Percentiles rank a stretch among this genome's conserved stretches.
phyloP scores from a whole-genome alignment of 2,888 invertebrate species.

The Caenorhabditis wallacei region DNA sequence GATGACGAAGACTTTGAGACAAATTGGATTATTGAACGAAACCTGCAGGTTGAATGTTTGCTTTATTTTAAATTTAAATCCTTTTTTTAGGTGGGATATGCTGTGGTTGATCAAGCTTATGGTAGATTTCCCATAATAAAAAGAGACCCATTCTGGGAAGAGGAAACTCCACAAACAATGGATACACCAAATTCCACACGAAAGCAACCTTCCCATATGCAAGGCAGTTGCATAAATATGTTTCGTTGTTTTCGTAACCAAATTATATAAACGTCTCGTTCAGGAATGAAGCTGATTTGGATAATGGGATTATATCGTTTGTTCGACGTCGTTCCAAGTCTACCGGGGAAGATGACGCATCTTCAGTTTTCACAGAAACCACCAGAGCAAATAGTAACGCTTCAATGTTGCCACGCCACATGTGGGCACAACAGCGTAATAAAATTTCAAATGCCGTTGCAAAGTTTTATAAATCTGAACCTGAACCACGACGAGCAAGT shows the following conservation, averaged over 20 bases:
- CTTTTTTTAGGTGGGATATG: slow-evolving; percentile 72
- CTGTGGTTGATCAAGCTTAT: slow-evolving; percentile 79
- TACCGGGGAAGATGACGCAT: slow-evolving; percentile 35
- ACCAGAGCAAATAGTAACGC: slow-evolving; percentile 32
- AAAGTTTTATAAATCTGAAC: slow-evolving; percentile 28
- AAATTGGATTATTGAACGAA: slow-evolving; percentile 80
- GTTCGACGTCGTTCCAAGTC: slow-evolving; percentile 47
- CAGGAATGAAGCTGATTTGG: slow-evolving; percentile 59
- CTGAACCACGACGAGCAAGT: slow-evolving; percentile 56
- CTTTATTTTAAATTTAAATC: neutral
- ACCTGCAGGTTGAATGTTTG: slow-evolving; percentile 69
- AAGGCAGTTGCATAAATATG: slow-evolving; percentile 62
- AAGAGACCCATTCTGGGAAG: slow-evolving; percentile 73
- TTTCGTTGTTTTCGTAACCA: neutral
- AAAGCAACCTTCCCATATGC: slow-evolving; percentile 43
- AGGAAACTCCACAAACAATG: slow-evolving; percentile 53
- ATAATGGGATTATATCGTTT: slow-evolving; percentile 55
- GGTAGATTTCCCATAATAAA: slow-evolving; percentile 73
- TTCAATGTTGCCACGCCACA: slow-evolving; percentile 37
- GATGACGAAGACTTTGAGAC: slow-evolving; percentile 81
- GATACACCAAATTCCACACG: slow-evolving; percentile 35
- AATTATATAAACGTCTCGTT: neutral
- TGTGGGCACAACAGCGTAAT: slow-evolving; percentile 34
- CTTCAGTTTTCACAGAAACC: slow-evolving; percentile 18
- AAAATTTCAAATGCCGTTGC: slow-evolving; percentile 44